A percentile compares a stretch with the other conserved stretches of the same genome.
Evolutionary conservation across 2,797 vertebrate genomes (phyloP).

Genomic region (Pipistrellus nathusii): DNA sequence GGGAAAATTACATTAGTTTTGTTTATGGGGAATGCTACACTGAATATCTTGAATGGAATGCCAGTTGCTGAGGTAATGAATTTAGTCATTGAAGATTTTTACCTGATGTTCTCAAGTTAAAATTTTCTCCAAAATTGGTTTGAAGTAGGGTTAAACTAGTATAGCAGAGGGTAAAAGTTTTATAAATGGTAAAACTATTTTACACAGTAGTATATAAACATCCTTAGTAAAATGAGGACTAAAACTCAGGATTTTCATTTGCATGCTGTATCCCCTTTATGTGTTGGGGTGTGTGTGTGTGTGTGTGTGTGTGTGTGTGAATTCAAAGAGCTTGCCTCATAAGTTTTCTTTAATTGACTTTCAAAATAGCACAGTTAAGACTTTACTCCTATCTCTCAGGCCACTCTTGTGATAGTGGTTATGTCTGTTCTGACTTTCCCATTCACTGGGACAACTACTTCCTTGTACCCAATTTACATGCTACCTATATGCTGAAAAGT

Average conservation of each 20-base stretch:
- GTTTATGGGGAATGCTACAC: background rate
- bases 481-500: background rate
- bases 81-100: constrained; percentile 24
- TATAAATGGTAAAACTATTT: constrained; percentile 1
- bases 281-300: background rate
- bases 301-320: constrained; percentile 21
- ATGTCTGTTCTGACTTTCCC: background rate
- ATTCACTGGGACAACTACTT: background rate
- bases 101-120: constrained; percentile 25
- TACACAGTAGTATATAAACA: background rate
- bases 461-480: background rate
- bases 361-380: background rate
- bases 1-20: background rate
- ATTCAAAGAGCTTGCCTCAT: background rate
- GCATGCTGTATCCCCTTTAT: background rate
- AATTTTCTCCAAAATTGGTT: background rate
- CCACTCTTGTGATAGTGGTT: background rate
- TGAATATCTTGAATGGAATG: background rate
- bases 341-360: background rate
- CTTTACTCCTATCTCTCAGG: background rate
- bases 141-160: background rate
- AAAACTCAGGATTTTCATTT: constrained; percentile 15
- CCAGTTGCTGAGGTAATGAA: constrained; percentile 33
- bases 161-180: background rate
- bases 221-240: background rate